phyloP scores from a whole-genome alignment of 2,797 vertebrate species.

The Sebastiscus tertius region DNA sequence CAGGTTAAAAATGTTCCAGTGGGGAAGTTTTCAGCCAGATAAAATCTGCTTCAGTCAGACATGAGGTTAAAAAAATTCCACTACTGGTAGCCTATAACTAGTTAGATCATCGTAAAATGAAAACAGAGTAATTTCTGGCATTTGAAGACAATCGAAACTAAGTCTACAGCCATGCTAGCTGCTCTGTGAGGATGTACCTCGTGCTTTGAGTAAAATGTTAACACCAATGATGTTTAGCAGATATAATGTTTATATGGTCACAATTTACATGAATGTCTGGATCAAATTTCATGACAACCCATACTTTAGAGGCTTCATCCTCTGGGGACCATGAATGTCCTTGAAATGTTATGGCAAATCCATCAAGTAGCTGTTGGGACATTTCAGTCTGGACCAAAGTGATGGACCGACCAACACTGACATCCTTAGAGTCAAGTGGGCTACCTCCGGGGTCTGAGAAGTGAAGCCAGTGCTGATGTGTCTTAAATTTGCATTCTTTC shows the following conservation, averaged over 20 bases:
- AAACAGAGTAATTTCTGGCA: neutral
- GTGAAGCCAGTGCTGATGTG: too few species aligned
- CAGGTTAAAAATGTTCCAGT: constrained; percentile 23
- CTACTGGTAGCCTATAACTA: neutral
- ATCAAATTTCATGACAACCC: neutral
- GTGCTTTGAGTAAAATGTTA: too few species aligned
- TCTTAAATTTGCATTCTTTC: too few species aligned
- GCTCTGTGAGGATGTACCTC: neutral
- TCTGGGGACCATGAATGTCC: neutral
- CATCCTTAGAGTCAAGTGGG: too few species aligned
- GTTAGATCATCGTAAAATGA: neutral
- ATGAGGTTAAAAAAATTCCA: neutral
- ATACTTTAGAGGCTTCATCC: neutral
- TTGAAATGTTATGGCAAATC: neutral
- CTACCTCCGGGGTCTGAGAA: too few species aligned
- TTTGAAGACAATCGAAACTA: neutral
- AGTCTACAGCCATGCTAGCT: neutral
- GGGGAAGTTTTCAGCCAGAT: neutral
- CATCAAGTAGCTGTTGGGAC: neutral
- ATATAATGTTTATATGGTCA: neutral
- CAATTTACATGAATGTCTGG: neutral
- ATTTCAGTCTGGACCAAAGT: neutral
- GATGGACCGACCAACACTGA: too few species aligned
- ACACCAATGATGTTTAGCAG: neutral
- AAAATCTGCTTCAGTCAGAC: constrained; percentile 17